Conservation (phyloP, 2,888 invertebrate species). For the Cryptus armator region DNA sequence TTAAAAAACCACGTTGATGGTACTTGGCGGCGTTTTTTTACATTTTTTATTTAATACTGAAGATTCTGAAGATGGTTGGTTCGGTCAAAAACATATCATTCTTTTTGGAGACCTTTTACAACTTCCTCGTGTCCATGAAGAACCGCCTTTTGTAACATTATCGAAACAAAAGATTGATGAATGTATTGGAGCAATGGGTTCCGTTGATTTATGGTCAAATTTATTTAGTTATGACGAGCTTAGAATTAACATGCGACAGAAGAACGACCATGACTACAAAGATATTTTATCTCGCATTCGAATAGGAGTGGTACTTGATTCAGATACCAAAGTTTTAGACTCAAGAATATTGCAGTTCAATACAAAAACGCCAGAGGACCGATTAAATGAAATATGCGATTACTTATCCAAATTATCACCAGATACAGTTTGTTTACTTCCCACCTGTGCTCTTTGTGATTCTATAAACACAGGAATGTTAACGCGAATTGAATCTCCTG, state of each 20-base stretch:
- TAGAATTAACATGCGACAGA: background rate
- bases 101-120: too few relatives aligned
- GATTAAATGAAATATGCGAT: constrained; percentile 69
- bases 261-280: background rate
- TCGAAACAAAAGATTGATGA: constrained; percentile 25
- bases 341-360: too few relatives aligned
- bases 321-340: too few relatives aligned
- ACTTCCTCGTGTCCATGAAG: too few relatives aligned
- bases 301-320: background rate
- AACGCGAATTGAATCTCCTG: constrained; percentile 63
- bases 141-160: constrained; percentile 67
- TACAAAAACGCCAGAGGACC: constrained; percentile 28
- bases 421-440: constrained; percentile 76
- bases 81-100: too few relatives aligned
- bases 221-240: background rate
- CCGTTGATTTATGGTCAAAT: background rate
- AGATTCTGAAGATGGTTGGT: constrained; percentile 55
- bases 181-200: background rate
- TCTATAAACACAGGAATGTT: constrained; percentile 76
- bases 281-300: background rate
- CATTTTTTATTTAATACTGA: too few relatives aligned
- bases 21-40: too few relatives aligned
- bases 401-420: constrained; percentile 69
- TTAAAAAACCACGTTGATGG: too few relatives aligned
- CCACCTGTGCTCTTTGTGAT: constrained; percentile 47